These are phyloP conservation scores for Chaetodon auriga DNA, from an alignment of 2,113 vertebrate genomes.

Conservation along the genomic window DNA sequence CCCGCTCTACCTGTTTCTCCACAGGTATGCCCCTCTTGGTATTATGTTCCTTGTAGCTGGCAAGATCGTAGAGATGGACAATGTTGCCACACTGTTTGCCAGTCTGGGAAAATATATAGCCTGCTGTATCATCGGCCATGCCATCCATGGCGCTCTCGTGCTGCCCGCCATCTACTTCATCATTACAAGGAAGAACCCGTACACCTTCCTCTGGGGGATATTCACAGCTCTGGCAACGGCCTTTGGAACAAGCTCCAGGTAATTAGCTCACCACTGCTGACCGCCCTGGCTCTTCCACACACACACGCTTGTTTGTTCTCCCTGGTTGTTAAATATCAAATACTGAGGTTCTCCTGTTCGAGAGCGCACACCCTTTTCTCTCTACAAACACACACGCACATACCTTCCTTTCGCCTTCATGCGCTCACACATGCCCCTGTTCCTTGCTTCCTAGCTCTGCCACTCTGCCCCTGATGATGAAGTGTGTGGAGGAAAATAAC, in stretches of 20 bases:
- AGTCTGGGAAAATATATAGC: constrained; percentile 91
- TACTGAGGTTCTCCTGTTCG: constrained; percentile 5
- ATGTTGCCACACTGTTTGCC: constrained; percentile 86
- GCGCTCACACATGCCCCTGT: background rate
- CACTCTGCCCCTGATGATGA: constrained; percentile 93
- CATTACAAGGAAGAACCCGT: constrained; percentile 91
- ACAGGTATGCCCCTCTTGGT: constrained; percentile 92
- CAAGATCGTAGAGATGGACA: constrained; percentile 91
- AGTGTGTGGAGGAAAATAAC: constrained; percentile 92
- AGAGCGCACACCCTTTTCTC: background rate
- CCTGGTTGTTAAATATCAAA: constrained; percentile 13
- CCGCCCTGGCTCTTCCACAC: background rate
- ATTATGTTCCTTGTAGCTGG: constrained; percentile 94
- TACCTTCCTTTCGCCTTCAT: background rate
- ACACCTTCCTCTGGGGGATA: constrained; percentile 91
- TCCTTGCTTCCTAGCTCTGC: constrained; percentile 84
- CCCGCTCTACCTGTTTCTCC: background rate
- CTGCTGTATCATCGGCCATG: constrained; percentile 90
- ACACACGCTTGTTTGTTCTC: constrained; percentile 4
- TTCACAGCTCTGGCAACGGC: constrained; percentile 88
- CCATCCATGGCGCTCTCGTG: constrained; percentile 88
- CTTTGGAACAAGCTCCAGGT: constrained; percentile 95
- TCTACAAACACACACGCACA: background rate
- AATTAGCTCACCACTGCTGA: background rate
- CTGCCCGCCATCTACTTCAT: constrained; percentile 90